Conservation (phyloP, 2,113 vertebrate species). For the Mus pahari region DNA sequence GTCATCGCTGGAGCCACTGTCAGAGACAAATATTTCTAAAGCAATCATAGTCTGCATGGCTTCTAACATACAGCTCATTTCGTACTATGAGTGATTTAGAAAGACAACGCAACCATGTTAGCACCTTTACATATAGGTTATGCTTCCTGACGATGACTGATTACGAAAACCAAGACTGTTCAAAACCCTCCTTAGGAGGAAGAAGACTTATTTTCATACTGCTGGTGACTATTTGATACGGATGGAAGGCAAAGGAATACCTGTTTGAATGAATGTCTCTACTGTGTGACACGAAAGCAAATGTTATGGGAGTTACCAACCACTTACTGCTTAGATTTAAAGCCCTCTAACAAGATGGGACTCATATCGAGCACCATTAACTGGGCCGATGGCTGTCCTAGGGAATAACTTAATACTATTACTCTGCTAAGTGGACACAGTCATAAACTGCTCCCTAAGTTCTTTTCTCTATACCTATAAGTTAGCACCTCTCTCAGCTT, state of each 20-base stretch:
- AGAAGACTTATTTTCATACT: conserved; percentile 40
- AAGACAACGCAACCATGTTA: not conserved
- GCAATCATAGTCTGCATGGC: not conserved
- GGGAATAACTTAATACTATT: not conserved
- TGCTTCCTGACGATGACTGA: conserved; percentile 22
- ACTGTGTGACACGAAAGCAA: not conserved
- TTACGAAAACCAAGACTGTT: conserved; percentile 38
- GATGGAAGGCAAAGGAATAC: conserved; percentile 9
- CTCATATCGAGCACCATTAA: not conserved
- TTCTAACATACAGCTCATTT: conserved; percentile 1
- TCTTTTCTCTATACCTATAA: not conserved
- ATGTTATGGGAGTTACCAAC: not conserved
- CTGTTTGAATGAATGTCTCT: conserved; percentile 17
- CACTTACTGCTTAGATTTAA: not conserved
- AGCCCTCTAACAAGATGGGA: not conserved
- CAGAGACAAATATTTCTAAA: conserved; percentile 36
- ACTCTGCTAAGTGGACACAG: not conserved
- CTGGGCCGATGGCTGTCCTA: not conserved
- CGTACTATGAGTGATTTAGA: conserved; percentile 35
- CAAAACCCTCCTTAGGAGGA: conserved; percentile 28
- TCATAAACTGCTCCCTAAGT: not conserved
- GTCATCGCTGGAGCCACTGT: not conserved
- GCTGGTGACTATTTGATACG: conserved; percentile 17
- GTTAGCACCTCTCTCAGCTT: not conserved
- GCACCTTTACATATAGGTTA: conserved; percentile 19